Percentiles rank a stretch among this genome's conserved stretches.
These are phyloP conservation scores for Garra rufa DNA, from an alignment of 2,113 vertebrate genomes.

Conservation along the genomic window DNA sequence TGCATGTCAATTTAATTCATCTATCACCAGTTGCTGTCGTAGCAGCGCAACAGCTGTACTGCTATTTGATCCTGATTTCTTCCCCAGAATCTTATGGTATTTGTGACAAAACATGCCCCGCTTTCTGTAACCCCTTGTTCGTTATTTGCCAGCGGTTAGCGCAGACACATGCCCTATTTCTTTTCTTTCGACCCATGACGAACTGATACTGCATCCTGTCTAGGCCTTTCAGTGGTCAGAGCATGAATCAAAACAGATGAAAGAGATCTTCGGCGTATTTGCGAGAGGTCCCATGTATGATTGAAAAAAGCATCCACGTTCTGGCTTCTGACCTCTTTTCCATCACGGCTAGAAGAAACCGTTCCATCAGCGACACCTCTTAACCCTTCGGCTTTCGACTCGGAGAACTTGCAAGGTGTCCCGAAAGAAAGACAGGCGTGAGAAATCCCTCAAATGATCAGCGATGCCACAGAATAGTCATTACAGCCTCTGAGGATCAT, in stretches of 20 bases:
- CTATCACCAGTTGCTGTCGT: conserved; percentile 47
- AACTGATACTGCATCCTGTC: conserved; percentile 67
- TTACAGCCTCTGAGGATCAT: conserved; percentile 40
- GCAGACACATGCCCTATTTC: background rate
- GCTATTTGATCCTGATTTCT: conserved; percentile 47
- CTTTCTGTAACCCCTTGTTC: conserved; percentile 26
- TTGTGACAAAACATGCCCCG: conserved; percentile 32
- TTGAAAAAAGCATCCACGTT: conserved; percentile 47
- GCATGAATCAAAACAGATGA: conserved; percentile 64
- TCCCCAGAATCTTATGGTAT: conserved; percentile 22
- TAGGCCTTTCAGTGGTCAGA: conserved; percentile 46
- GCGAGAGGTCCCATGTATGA: conserved; percentile 60
- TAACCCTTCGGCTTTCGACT: background rate
- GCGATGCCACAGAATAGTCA: conserved; percentile 31
- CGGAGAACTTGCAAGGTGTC: conserved; percentile 20
- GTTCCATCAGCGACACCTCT: conserved; percentile 41
- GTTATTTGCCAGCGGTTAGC: conserved; percentile 31
- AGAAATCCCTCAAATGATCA: conserved; percentile 32
- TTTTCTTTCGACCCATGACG: conserved; percentile 36
- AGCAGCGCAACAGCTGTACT: conserved; percentile 33
- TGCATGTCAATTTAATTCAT: conserved; percentile 43
- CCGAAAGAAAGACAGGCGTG: conserved; percentile 32
- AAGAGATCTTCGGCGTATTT: conserved; percentile 55
- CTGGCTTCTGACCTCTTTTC: conserved; percentile 36
- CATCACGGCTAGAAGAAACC: background rate